Conservation (phyloP, 1,140 invertebrate genomes). For the Apis dorsata region DNA sequence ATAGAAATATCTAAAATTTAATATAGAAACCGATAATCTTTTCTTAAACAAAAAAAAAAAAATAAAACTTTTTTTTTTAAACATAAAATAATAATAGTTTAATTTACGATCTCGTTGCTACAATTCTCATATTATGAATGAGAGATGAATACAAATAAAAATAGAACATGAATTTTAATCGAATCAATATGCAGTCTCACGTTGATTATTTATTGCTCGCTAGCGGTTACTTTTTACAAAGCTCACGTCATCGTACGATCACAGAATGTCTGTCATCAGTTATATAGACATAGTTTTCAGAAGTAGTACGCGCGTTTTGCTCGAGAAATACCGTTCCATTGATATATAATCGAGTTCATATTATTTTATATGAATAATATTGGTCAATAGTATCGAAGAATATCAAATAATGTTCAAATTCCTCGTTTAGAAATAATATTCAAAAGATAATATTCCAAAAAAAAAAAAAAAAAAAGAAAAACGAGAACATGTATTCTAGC, state of each 20-base stretch:
- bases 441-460: too few relatives aligned
- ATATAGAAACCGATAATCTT: too few relatives aligned
- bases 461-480: background rate
- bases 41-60: too few relatives aligned
- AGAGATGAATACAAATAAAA: background rate
- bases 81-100: too few relatives aligned
- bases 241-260: background rate
- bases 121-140: background rate
- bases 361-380: background rate
- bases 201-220: background rate
- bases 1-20: too few relatives aligned
- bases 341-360: background rate
- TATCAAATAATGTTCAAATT: background rate
- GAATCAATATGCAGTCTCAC: slow-evolving; percentile 4
- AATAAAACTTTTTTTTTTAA: too few relatives aligned
- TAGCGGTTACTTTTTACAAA: slow-evolving; percentile 3
- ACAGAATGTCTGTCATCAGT: slow-evolving; percentile 5
- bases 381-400: background rate
- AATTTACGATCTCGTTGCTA: too few relatives aligned
- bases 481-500: background rate
- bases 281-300: background rate
- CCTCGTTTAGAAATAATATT: background rate
- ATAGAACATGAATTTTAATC: too few relatives aligned
- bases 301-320: slow-evolving; percentile 9
- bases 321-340: background rate